phyloP scores from a whole-genome alignment of 2,797 vertebrate species.

The Melanotaenia maccullochi region DNA sequence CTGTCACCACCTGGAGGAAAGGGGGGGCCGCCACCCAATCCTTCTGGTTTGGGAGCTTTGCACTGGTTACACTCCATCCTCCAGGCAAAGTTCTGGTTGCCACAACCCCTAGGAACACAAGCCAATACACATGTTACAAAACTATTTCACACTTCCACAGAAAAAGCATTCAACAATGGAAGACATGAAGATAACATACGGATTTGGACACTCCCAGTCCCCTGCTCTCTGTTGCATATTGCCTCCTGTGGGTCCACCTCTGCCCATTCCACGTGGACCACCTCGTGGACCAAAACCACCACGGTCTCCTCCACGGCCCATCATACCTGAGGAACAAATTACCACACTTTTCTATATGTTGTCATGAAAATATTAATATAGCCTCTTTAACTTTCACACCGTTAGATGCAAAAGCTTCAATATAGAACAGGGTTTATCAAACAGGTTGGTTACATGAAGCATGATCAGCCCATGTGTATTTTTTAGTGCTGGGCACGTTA shows the following conservation, averaged over 20 bases:
- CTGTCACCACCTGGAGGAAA: conserved; percentile 92
- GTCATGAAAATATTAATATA: not conserved
- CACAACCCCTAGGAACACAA: conserved; percentile 83
- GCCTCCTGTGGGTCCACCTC: conserved; percentile 90
- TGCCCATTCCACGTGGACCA: conserved; percentile 89
- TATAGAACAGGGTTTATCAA: not conserved
- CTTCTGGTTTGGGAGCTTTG: conserved; percentile 97
- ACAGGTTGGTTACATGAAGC: no score
- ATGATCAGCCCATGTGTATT: no score
- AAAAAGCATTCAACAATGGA: not conserved
- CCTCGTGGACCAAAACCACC: conserved; percentile 90
- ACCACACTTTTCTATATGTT: not conserved
- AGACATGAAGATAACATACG: conserved; percentile 81
- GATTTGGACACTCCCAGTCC: conserved; percentile 98
- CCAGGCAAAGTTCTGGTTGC: conserved; percentile 99
- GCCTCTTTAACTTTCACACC: no score
- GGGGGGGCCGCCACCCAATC: conserved; percentile 87
- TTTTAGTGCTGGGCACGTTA: no score
- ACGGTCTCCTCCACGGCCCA: conserved; percentile 94
- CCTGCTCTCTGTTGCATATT: conserved; percentile 97
- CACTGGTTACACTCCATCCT: conserved; percentile 99
- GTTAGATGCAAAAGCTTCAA: not conserved
- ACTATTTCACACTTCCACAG: not conserved
- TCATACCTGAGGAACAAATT: conserved; percentile 84
- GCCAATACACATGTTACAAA: not conserved